Conservation (phyloP, 2,797 vertebrate genomes). For the Phrynocephalus vlangalii region DNA sequence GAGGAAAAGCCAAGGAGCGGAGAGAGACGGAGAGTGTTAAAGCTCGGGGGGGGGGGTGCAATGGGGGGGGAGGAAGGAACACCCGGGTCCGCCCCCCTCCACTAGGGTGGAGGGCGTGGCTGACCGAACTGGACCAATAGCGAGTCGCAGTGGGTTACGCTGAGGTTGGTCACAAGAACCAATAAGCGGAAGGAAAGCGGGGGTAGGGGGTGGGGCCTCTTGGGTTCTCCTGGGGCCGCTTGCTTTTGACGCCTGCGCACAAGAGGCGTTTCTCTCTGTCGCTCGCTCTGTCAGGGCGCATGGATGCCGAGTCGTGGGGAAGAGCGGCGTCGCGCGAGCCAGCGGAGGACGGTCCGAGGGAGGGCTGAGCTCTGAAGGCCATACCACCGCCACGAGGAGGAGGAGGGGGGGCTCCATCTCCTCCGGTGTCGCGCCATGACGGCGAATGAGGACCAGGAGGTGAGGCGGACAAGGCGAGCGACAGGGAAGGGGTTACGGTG, state of each 20-base stretch:
- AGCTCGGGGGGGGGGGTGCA: accelerated
- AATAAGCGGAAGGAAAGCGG: neutral
- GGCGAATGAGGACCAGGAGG: slow-evolving; percentile 96
- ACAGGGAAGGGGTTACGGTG: neutral
- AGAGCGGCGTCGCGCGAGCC: neutral
- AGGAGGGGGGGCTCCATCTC: neutral
- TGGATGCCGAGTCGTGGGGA: neutral
- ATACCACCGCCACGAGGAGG: neutral
- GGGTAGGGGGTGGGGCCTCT: no score
- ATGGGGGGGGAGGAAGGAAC: neutral
- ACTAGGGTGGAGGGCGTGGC: neutral
- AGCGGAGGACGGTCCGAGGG: neutral
- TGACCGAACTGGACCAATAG: neutral
- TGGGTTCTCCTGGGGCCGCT: neutral
- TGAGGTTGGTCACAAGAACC: neutral
- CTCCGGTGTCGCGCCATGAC: slow-evolving; percentile 79
- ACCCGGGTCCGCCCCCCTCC: neutral
- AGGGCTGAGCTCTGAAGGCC: neutral
- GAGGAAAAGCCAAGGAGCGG: accelerated
- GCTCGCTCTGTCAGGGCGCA: neutral
- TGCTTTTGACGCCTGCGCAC: slow-evolving; percentile 24
- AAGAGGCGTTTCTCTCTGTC: accelerated
- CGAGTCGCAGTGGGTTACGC: neutral
- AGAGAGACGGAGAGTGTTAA: neutral
- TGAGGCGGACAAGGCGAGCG: slow-evolving; percentile 62